Evolutionary conservation across 2,888 invertebrate genomes (phyloP).

Genomic region (Andrena flavipes): DNA sequence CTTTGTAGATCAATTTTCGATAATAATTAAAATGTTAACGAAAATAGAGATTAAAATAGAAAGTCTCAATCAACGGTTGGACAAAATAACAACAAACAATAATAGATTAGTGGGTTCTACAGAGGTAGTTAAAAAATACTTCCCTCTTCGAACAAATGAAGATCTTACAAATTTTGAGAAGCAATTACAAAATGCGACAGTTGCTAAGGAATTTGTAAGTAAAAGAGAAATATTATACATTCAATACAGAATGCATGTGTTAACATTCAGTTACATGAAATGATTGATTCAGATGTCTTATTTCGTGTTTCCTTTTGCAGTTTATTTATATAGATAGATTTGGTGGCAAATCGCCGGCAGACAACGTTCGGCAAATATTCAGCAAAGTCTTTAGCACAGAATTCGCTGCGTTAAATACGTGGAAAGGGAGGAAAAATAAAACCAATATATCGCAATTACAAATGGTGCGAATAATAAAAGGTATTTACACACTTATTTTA

Average conservation of each 20-base stretch:
- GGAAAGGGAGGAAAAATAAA: neutral
- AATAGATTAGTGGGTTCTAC: neutral
- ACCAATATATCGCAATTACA: neutral
- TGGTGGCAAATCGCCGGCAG: neutral
- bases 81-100: neutral
- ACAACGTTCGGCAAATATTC: neutral
- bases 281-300: neutral
- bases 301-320: neutral
- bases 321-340: neutral
- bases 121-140: neutral
- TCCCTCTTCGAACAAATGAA: neutral
- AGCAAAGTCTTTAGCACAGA: neutral
- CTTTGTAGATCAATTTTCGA: neutral
- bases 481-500: neutral
- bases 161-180: neutral
- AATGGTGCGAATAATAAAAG: no score
- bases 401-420: neutral
- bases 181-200: neutral
- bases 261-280: no score
- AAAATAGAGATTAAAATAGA: neutral
- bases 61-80: neutral
- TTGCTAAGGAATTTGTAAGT: neutral
- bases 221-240: neutral
- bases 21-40: neutral
- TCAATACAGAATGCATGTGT: neutral